Evolutionary conservation across 2,797 vertebrate species (phyloP).

Genomic region (Mus caroli): DNA sequence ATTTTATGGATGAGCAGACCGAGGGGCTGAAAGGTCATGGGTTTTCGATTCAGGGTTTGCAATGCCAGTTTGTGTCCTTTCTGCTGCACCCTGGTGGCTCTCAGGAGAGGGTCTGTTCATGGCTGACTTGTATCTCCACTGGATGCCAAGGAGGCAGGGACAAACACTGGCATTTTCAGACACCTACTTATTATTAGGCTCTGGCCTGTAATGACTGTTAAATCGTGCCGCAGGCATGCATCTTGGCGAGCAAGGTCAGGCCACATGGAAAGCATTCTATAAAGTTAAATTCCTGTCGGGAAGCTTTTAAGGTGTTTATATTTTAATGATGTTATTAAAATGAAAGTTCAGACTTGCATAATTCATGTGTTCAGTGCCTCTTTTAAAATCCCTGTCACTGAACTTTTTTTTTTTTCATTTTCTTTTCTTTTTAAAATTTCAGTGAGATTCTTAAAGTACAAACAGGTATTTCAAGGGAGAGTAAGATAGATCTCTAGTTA

Average conservation of each 20-base stretch:
- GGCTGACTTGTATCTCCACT: constrained; percentile 57
- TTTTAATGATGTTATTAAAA: constrained; percentile 89
- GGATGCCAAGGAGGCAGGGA: constrained; percentile 62
- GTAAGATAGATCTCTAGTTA: constrained; percentile 75
- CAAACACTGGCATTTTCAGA: constrained; percentile 75
- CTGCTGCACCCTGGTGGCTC: neutral
- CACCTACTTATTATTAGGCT: constrained; percentile 75
- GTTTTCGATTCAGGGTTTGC: neutral
- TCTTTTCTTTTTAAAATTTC: constrained; percentile 65
- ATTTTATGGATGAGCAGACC: constrained; percentile 34
- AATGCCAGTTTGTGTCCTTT: neutral
- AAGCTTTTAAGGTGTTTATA: constrained; percentile 87
- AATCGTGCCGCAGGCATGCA: constrained; percentile 77
- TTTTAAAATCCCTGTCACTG: constrained; percentile 80
- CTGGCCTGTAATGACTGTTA: constrained; percentile 78
- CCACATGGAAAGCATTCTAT: constrained; percentile 73
- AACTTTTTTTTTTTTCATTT: constrained; percentile 72
- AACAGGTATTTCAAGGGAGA: constrained; percentile 68
- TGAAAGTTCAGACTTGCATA: constrained; percentile 85
- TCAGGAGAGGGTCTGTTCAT: constrained; percentile 67
- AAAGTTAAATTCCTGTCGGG: constrained; percentile 80
- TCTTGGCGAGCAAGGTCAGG: constrained; percentile 84
- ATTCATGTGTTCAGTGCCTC: constrained; percentile 84
- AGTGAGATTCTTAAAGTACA: constrained; percentile 79
- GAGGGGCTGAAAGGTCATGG: constrained; percentile 48